Base-by-base conservation (phyloP, 2,113 vertebrate species). In the Sturnira hondurensis region DNA sequence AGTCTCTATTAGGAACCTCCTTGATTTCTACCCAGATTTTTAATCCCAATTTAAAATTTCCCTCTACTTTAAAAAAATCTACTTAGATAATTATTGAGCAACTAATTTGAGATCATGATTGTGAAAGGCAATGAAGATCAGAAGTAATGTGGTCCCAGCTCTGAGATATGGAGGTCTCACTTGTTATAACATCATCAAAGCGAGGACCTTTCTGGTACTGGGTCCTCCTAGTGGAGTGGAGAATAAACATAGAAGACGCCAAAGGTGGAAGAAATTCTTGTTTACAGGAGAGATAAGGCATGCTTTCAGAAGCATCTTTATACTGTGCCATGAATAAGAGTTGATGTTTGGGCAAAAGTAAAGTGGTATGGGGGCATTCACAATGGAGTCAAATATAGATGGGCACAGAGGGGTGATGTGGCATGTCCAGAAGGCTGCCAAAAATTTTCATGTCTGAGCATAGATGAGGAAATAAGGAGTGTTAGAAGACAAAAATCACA, bases 181-280 rank as follows among this genome's bases (percentile, higher is more conserved):
- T 0, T 47, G n/a, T 15, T 2, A 52, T 4, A 81, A 56, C 24
- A 26, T 11, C 47, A 33, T 73, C 19, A 13, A 68, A 88, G 22
- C 36, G 63, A 80, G 33, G 7, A 2, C 5, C 1, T 0, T 17
- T 1, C 13, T 7, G 6, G 24, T 38, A 15, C 5, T 15, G 2
- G 0, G 31, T 45, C 43, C 3, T 86, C 9, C 20, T 56, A 10
- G 5, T 11, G 4, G 22, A 63, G 16, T 6, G 3, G n/a, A 74
- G 7, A 19, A 43, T 4, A 22, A 15, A 20, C 15, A 45, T 3
- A 47, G n/a, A 68, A 92, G 16, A 13, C 24, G 3, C 4, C 3
- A 61, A 15, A 61, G 36, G 16, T 22, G 0, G 20, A 63, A 63
- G 61, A 11, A 63, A 31, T 63, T 63, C 7, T 85, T 2, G 19